Evolutionary conservation across 2,888 invertebrate genomes (phyloP), one percentile per base, ranked within the genome.

Genomic region (Thecophora atra): DNA sequence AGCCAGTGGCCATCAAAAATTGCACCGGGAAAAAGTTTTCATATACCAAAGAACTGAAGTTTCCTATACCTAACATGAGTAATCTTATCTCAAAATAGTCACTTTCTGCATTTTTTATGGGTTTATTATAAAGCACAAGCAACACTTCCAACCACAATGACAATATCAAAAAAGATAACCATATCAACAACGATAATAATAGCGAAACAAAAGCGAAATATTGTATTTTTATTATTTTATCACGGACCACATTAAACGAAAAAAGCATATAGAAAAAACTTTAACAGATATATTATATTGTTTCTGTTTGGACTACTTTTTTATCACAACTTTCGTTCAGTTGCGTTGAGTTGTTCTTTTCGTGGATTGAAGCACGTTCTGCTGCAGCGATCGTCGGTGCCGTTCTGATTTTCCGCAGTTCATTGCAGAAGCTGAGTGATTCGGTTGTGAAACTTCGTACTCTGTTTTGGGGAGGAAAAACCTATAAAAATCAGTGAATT

Each of bases 191-290:
- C 24, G 24, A 15, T 58, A 58, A 58, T 13, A 19, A 17, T 26
- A 24, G 68, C 73, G 37, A 63, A 52, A 65, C 47, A 47, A 47
- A 5, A 47, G 2, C 47, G 47, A 47, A 47, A 47, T 47, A 47
- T n/a, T 5, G 37, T 37, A 37, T 37, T 37, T 37, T 37, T 8
- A 37, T 37, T 37, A 37, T 47, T 47, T 47, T 47, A 47, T 54
- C 67, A 56, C 54, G 56, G 30, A 72, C 71, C 67, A n/a, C 30
- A 30, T 54, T n/a, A 68, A 68, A 52, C 72, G 76, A 79, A 80
- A 80, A 56, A 26, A 56, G 13, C 19, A n/a, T 26, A 24, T 28
- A 58, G 28, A 54, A 54, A 11, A 54, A 54, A 71, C 24, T 21
- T 58, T 2, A 13, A 58, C 26, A 58, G 11, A 24, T 24, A 24